Evolutionary conservation across 30 jellyfish, hydroid and myxozoan genomes (phyloP), one percentile per base, ranked within the genome.

Genomic region (Euphysa ruthae): DNA sequence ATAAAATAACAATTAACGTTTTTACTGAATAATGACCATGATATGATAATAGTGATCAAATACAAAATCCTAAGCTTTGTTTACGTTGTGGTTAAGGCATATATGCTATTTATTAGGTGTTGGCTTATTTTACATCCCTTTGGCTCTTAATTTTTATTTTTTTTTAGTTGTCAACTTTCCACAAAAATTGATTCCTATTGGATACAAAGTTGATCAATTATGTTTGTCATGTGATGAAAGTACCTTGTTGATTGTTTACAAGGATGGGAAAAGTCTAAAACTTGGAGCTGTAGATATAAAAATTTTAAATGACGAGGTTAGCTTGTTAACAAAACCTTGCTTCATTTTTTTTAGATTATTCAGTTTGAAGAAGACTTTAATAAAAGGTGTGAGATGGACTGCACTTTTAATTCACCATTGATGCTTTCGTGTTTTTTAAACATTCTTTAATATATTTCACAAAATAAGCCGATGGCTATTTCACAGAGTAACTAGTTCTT

Each of bases 181-280:
- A 7, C 91, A 60, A 55, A 71, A 75, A 31, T 32, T 50, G 16
- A 43, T 75, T 46, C 51, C 69, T 24, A 57, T 83, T 22, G 84
- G 93, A 29, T 58, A 42, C 24, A 43, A 35, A 4, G 65, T 77
- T 65, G 56, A 69, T 16, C 80, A 78, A 49, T 70, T 84, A 64
- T 78, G 83, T 46, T 43, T 84, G 55, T 24, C 69, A 10, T 77
- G 91, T 66, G 95, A 84, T 64, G 95, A 68, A 22, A 44, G 63
- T 13, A 62, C 79, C n/a, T 32, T 84, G 61, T 60, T 82, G 19
- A 73, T 78, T 18, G 84, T 72, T 32, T 84, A 8, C 35, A 54
- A 35, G 21, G 90, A 84, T 6, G 64, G 56, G 58, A 82, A 61
- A 28, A 68, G 44, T 6, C 61, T 84, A 23, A 77, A 69, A 69